Percentiles rank a stretch among this genome's conserved stretches.
phyloP scores from a whole-genome alignment of 2,888 invertebrate genomes.

The Sceliomorpha sp. region DNA sequence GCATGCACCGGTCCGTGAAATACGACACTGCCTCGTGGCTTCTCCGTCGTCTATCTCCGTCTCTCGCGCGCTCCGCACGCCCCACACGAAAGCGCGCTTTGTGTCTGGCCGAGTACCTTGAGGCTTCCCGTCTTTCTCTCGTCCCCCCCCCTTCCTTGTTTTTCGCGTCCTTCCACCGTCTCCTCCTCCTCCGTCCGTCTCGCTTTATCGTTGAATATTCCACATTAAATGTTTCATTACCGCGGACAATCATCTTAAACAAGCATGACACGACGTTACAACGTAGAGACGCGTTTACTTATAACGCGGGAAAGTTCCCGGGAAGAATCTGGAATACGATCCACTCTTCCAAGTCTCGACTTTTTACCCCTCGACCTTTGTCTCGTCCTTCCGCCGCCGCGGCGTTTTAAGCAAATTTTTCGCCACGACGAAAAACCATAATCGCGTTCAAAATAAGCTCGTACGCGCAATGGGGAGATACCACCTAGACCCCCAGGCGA shows the following conservation, averaged over 20 bases:
- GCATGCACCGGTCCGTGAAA: conserved; percentile 75
- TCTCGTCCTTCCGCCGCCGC: too few species aligned
- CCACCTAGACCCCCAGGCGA: too few species aligned
- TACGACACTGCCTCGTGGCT: conserved; percentile 70
- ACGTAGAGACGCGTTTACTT: too few species aligned
- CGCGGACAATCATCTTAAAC: neutral
- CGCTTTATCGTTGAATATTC: conserved; percentile 25
- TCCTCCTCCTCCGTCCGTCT: conserved; percentile 22
- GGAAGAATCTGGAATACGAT: too few species aligned
- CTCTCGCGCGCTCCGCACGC: conserved; percentile 66
- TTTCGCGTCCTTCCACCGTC: conserved; percentile 29
- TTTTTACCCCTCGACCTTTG: too few species aligned
- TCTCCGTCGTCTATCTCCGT: conserved; percentile 40
- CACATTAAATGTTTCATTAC: conserved; percentile 38
- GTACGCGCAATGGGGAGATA: too few species aligned
- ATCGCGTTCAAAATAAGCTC: too few species aligned
- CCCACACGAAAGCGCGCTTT: conserved; percentile 68
- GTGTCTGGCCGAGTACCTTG: conserved; percentile 65
- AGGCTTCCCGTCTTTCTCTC: conserved; percentile 59
- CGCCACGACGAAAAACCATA: too few species aligned
- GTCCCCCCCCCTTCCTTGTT: conserved; percentile 31
- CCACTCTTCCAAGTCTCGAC: too few species aligned
- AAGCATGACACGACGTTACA: too few species aligned
- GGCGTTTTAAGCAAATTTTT: too few species aligned
- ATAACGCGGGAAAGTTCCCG: too few species aligned